Evolutionary conservation across 2,797 vertebrate genomes (phyloP), one percentile per base, ranked within the genome.

Genomic region (Chanos chanos): DNA sequence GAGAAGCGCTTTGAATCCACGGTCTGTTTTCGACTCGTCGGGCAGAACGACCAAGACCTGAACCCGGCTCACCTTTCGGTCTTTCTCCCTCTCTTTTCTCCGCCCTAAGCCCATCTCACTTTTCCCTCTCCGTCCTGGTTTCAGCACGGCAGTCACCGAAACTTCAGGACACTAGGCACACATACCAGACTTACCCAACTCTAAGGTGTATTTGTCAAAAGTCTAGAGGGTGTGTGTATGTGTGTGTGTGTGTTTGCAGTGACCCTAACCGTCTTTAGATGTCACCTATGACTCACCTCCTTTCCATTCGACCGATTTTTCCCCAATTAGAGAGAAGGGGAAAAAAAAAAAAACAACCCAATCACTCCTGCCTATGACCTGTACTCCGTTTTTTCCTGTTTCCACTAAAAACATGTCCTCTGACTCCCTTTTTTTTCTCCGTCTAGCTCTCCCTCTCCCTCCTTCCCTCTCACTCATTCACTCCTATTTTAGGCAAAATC

Each of bases 401-500:
- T n/a, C n/a, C n/a, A n/a, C n/a, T n/a, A n/a, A n/a, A n/a, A n/a
- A n/a, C n/a, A n/a, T n/a, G n/a, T n/a, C n/a, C n/a, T n/a, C n/a
- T n/a, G n/a, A n/a, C n/a, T n/a, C 65, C 70, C 48, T 27, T 15
- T 4, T 0, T 51, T 66, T 49, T 28, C 8, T 15, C 60, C 60
- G n/a, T 55, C 58, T 59, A 61, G 59, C 36, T 41, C 16, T 9
- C 3, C 4, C 55, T 54, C 37, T 52, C 27, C 8, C 44, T 50
- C 73, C 58, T 31, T 6, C 33, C 41, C 65, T 77, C 66, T 50
- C 27, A 12, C 5, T 12, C 39, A 19, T 34, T n/a, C n/a, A n/a
- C n/a, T n/a, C n/a, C n/a, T n/a, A n/a, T n/a, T n/a, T n/a, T n/a
- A n/a, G n/a, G n/a, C n/a, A n/a, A n/a, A n/a, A n/a, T 9, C 19